Percentiles rank a stretch among this genome's conserved stretches.
Evolutionary conservation across 2,113 vertebrate genomes (phyloP).

Genomic region (Cyanoliseus patagonus): DNA sequence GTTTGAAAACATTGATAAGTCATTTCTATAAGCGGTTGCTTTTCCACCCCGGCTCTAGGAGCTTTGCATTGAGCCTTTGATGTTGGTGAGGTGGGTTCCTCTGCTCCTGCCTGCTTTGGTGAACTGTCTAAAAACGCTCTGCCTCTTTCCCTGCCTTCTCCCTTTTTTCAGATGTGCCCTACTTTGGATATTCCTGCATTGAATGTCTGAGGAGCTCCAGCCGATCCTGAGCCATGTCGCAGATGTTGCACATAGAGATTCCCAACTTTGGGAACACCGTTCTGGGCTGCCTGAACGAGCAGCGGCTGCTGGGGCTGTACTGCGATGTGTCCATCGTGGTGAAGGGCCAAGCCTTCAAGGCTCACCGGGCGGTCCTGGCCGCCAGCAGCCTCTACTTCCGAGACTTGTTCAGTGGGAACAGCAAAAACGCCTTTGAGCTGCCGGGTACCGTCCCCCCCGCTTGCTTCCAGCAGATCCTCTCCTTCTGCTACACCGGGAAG

Average conservation of each 20-base stretch:
- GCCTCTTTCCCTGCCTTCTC: conserved; percentile 15
- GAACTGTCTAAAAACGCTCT: neutral
- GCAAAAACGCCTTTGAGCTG: conserved; percentile 95
- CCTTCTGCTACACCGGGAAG: conserved; percentile 98
- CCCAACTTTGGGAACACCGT: conserved; percentile 98
- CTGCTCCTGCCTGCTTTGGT: neutral
- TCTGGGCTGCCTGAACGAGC: conserved; percentile 95
- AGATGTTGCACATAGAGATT: conserved; percentile 98
- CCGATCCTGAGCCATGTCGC: conserved; percentile 84
- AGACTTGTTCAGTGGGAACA: conserved; percentile 95
- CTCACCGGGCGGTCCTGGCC: conserved; percentile 93
- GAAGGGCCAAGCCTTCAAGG: conserved; percentile 97
- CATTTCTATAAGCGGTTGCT: neutral
- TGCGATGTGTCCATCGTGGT: conserved; percentile 98
- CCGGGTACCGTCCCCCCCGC: conserved; percentile 92
- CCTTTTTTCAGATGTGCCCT: conserved; percentile 82
- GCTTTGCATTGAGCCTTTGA: neutral
- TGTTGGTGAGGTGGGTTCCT: neutral
- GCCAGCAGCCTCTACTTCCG: conserved; percentile 98
- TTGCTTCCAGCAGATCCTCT: conserved; percentile 98
- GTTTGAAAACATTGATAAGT: neutral
- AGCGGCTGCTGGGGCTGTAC: conserved; percentile 94
- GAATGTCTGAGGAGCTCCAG: conserved; percentile 74
- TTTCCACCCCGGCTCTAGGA: neutral
- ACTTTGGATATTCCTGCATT: conserved; percentile 70